These are phyloP conservation scores for Panorpa germanica DNA, from an alignment of 2,888 invertebrate species.

Conservation along the genomic window DNA sequence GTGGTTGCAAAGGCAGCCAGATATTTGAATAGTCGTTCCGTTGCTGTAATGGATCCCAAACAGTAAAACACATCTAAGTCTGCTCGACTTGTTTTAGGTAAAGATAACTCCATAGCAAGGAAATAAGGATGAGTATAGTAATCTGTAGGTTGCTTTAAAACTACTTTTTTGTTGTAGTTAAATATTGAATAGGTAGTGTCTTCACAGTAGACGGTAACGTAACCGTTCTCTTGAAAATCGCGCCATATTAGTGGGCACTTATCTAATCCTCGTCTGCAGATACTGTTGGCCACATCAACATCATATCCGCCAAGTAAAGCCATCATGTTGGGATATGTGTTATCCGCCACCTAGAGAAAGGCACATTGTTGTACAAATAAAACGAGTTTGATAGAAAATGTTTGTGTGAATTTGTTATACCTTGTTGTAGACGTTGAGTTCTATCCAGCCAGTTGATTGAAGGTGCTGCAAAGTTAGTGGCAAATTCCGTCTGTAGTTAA, in stretches of 20 bases:
- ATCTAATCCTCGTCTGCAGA: constrained; percentile 36
- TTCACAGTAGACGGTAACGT: constrained; percentile 64
- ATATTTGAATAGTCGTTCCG: constrained; percentile 47
- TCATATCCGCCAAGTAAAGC: constrained; percentile 56
- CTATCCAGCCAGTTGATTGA: constrained; percentile 45
- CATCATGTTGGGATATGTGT: constrained; percentile 81
- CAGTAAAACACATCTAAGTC: constrained; percentile 36
- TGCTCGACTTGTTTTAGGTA: constrained; percentile 27
- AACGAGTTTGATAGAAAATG: too few relatives aligned
- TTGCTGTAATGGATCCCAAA: constrained; percentile 37
- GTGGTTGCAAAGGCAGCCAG: constrained; percentile 44
- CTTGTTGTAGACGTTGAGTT: constrained; percentile 54
- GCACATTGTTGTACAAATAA: too few relatives aligned
- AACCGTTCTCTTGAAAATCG: constrained; percentile 45
- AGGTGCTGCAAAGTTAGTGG: constrained; percentile 49
- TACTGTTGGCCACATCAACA: constrained; percentile 24
- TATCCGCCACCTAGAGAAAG: constrained; percentile 76
- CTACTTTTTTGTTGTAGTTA: constrained; percentile 51
- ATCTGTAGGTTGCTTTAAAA: constrained; percentile 55
- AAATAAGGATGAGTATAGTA: constrained; percentile 63
- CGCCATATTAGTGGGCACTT: constrained; percentile 62
- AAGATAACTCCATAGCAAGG: constrained; percentile 39
- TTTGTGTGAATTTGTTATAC: constrained; percentile 21
- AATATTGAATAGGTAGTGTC: constrained; percentile 61
- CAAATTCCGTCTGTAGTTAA: constrained; percentile 59